Evolutionary conservation across 2,888 invertebrate species (phyloP).

Genomic region (Cheilosia vulpina): DNA sequence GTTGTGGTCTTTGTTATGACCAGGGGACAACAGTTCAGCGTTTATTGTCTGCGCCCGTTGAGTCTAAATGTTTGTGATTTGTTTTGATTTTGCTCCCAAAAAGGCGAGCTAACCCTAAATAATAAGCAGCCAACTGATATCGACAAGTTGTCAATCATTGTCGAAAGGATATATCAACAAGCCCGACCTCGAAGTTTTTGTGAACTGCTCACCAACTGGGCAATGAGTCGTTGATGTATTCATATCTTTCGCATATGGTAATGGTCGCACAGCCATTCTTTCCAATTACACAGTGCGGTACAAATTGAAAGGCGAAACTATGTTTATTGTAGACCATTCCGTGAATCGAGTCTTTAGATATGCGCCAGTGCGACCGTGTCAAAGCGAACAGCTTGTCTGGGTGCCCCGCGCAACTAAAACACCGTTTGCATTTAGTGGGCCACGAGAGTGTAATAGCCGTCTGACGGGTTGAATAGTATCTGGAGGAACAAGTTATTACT

Average conservation of each 20-base stretch:
- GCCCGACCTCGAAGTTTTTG: slow-evolving; percentile 39
- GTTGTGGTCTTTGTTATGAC: slow-evolving; percentile 24
- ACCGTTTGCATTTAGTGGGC: neutral
- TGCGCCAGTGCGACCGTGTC: slow-evolving; percentile 20
- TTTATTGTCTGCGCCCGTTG: neutral
- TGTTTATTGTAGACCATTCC: neutral
- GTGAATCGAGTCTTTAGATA: slow-evolving; percentile 5
- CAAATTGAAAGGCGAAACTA: slow-evolving; percentile 47
- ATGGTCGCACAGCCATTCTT: neutral
- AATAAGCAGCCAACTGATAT: neutral
- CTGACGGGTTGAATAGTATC: neutral
- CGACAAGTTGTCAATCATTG: slow-evolving; percentile 23
- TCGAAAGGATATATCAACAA: slow-evolving; percentile 34
- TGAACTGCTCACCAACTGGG: neutral
- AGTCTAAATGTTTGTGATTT: slow-evolving; percentile 56
- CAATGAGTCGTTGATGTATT: slow-evolving; percentile 1
- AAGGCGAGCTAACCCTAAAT: neutral
- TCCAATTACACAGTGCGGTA: slow-evolving; percentile 6
- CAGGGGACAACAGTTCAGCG: neutral
- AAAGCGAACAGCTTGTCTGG: slow-evolving; percentile 30
- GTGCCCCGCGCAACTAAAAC: neutral
- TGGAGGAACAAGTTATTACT: slow-evolving; percentile 1
- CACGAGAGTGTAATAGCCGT: slow-evolving; percentile 15
- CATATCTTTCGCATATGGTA: neutral
- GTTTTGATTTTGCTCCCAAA: slow-evolving; percentile 19